These are phyloP conservation scores for Reticulitermes speratus DNA, from an alignment of 1,140 invertebrate genomes.

Conservation along the genomic window DNA sequence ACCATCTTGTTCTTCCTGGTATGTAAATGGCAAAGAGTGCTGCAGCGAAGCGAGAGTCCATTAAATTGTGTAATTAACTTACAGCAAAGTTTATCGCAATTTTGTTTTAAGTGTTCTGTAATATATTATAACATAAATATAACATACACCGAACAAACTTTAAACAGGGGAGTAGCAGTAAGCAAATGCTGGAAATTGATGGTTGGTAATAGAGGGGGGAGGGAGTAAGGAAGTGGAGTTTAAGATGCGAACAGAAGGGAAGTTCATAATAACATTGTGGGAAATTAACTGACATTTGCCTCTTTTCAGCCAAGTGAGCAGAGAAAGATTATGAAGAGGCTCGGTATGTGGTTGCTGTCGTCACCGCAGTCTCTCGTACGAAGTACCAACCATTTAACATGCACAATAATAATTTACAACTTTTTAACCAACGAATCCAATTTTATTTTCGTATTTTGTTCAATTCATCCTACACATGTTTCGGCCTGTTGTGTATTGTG, in stretches of 20 bases:
- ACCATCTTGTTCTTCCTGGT: neutral
- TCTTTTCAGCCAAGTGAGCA: conserved; percentile 2
- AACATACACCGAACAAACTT: neutral
- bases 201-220: neutral
- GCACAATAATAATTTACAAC: too few species aligned
- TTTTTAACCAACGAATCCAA: too few species aligned
- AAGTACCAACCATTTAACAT: neutral
- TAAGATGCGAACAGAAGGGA: neutral
- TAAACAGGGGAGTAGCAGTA: neutral
- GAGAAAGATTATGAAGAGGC: neutral
- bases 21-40: too few species aligned
- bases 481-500: too few species aligned
- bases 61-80: neutral
- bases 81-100: conserved; percentile 2
- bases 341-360: neutral
- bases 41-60: neutral
- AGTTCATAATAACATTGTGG: conserved; percentile 33
- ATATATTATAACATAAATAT: neutral
- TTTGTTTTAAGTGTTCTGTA: neutral
- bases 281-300: conserved; percentile 40
- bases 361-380: neutral
- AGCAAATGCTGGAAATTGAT: neutral
- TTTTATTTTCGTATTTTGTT: too few species aligned
- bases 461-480: too few species aligned
- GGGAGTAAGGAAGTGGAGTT: neutral